phyloP scores from a whole-genome alignment of 2,797 vertebrate species.

The Odontamblyopus lacepedii region DNA sequence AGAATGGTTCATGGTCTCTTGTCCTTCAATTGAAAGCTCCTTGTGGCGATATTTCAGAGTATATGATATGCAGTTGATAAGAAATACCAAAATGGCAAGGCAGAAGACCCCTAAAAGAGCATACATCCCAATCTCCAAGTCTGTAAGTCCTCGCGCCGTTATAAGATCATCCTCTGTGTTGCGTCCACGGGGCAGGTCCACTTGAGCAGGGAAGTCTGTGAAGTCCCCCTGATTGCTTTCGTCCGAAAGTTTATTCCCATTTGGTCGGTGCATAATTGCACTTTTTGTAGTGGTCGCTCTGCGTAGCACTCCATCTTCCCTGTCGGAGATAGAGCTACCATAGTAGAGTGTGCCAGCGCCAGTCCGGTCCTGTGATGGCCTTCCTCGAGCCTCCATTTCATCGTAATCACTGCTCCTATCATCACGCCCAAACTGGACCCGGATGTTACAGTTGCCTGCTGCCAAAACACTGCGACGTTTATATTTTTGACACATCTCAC shows the following conservation, averaged over 20 bases:
- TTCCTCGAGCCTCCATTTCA: conserved; percentile 82
- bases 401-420: conserved; percentile 75
- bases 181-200: conserved; percentile 81
- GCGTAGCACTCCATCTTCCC: conserved; percentile 77
- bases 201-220: conserved; percentile 89
- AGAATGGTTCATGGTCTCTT: conserved; percentile 86
- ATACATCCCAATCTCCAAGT: conserved; percentile 98
- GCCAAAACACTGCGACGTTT: conserved; percentile 91
- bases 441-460: conserved; percentile 81
- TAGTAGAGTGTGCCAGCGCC: conserved; percentile 79
- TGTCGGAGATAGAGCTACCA: conserved; percentile 80
- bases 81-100: conserved; percentile 94
- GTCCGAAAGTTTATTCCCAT: conserved; percentile 76
- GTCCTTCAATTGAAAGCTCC: conserved; percentile 88
- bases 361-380: conserved; percentile 75
- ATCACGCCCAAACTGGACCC: conserved; percentile 85
- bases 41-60: conserved; percentile 93
- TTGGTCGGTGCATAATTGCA: conserved; percentile 71
- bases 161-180: conserved; percentile 82
- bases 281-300: conserved; percentile 83
- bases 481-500: conserved; percentile 90
- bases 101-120: conserved; percentile 96
- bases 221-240: conserved; percentile 85
- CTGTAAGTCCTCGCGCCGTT: conserved; percentile 83
- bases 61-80: conserved; percentile 95